Conservation (phyloP, 2,888 invertebrate genomes). For the Deilephila elpenor region DNA sequence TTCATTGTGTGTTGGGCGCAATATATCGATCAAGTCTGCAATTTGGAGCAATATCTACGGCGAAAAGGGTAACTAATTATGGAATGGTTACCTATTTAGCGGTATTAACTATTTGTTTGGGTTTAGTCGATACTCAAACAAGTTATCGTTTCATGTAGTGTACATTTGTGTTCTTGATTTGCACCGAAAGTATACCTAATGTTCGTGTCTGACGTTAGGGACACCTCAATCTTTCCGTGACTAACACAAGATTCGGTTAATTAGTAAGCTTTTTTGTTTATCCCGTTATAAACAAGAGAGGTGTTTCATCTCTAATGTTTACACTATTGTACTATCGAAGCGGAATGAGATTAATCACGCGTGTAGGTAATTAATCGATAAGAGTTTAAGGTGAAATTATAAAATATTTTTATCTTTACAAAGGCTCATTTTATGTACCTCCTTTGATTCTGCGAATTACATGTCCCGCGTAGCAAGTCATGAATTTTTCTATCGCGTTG, state of each 20-base stretch:
- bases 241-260: conserved; percentile 1
- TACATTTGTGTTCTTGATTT: conserved; percentile 8
- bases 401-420: conserved; percentile 21
- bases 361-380: conserved; percentile 21
- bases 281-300: not conserved
- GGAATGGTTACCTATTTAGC: conserved; percentile 30
- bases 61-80: conserved; percentile 34
- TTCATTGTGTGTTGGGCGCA: conserved; percentile 75
- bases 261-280: conserved; percentile 22
- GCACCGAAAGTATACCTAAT: not conserved
- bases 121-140: conserved; percentile 12
- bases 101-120: conserved; percentile 25
- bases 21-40: conserved; percentile 66
- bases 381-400: conserved; percentile 15
- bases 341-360: conserved; percentile 17
- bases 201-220: conserved; percentile 6
- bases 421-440: conserved; percentile 27
- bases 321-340: conserved; percentile 23
- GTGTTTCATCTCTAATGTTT: conserved; percentile 23
- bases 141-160: not conserved
- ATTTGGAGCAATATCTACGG: conserved; percentile 50
- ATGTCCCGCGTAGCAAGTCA: conserved; percentile 40
- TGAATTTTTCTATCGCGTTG: conserved; percentile 38
- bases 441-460: conserved; percentile 36
- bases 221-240: conserved; percentile 4